Evolutionary conservation across 2,113 vertebrate genomes (phyloP), one percentile per base, ranked within the genome.

Genomic region (Oceanites oceanicus): DNA sequence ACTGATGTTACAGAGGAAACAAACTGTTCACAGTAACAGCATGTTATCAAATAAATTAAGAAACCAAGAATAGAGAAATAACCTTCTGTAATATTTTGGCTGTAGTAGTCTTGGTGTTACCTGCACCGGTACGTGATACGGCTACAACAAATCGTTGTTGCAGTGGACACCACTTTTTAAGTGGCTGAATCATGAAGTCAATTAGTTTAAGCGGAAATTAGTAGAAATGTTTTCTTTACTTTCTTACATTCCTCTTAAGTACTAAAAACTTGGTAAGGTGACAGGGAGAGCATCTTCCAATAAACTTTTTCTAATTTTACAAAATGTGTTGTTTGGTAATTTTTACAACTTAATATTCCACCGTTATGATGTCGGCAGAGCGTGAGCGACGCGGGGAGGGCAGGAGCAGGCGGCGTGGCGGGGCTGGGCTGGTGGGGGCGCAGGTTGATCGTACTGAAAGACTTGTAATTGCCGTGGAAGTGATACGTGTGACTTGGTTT

Each of bases 301-400:
- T 11, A 11, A 63, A 20, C 18, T 50, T 38, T 26, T 38, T 14
- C 3, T 4, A 38, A 14, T 58, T n/a, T 50, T 55, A 29, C 49
- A 16, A 44, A 34, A 23, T 11, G 22, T 21, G 12, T 45, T 25
- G 20, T 47, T 47, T 40, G 56, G 4, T 50, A 26, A 15, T 29
- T 65, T 38, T 45, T 21, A 21, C 44, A 70, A 8, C 17, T 23
- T 23, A 6, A 15, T 47, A 7, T 32, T 36, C 15, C 34, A 2
- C 15, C 7, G 0, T 20, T 42, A 4, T 5, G 4, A 9, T 2
- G 27, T 36, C 13, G 36, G 29, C 11, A 2, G 18, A 32, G 53
- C 9, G 52, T 22, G 72, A 36, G 67, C 8, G 66, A 18, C 12
- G 6, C 17, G 55, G 68, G 55, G 27, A 45, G 59, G 23, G 26